Evolutionary conservation across 2,888 invertebrate species (phyloP), one percentile per base, ranked within the genome.

Genomic region (Caenorhabditis uteleia): DNA sequence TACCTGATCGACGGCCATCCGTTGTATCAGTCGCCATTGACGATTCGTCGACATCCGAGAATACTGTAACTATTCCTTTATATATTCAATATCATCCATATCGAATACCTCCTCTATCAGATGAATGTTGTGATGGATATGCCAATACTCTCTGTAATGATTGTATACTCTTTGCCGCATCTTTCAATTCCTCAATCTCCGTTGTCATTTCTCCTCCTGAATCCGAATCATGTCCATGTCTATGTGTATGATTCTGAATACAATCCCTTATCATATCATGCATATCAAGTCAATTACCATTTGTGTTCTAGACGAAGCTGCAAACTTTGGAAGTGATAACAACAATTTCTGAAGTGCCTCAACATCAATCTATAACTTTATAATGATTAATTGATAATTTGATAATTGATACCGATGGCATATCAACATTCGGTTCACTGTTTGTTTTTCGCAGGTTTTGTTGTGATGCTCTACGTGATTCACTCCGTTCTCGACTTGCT

Each of bases 111-210:
- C 69, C 72, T 18, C 67, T 49, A 58, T 72, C 72, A 2, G 69
- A 67, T n/a, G 72, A 69, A 12, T 42, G 26, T 46, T 71, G 71
- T 2, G 56, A 53, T 14, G 74, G 74, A 25, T 67, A 64, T 46
- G 77, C 77, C 25, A 77, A 65, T 3, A 75, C 76, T 31, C 77
- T 44, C 49, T 77, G 73, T 14, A 81, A 67, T 12, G 71, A 73
- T 48, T 79, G 77, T 23, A 81, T 81, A 31, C 70, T 70, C 43
- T 79, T 71, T n/a, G 80, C 81, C 0, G 80, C 81, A 42, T 81
- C 80, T 38, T 71, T 58, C 40, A 81, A 58, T 53, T 81, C 81
- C 53, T 79, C 77, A 33, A 80, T 79, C 39, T 79, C 78, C 7
- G 79, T 78, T 26, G 62, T 74, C 56, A 77, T 68, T 53, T 73